phyloP scores from a whole-genome alignment of 2,113 vertebrate genomes.

The Heterochromis multidens region DNA sequence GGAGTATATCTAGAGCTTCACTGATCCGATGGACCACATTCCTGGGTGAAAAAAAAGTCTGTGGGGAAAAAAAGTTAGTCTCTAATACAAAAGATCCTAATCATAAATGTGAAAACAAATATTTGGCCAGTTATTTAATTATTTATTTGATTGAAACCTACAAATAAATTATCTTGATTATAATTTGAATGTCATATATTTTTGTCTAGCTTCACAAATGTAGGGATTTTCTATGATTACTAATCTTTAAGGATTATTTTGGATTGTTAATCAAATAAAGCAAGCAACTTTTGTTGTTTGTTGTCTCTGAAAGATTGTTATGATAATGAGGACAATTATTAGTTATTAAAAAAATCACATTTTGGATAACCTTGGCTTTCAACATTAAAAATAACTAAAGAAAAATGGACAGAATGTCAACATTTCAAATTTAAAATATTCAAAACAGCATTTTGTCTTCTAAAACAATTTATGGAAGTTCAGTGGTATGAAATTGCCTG shows the following conservation, averaged over 20 bases:
- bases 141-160: neutral
- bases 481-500: neutral
- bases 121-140: neutral
- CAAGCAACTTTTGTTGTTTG: accelerated
- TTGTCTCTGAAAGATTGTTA: neutral
- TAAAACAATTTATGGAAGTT: neutral
- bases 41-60: constrained; percentile 81
- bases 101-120: neutral
- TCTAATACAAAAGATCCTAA: neutral
- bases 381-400: neutral
- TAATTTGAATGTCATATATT: neutral
- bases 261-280: neutral
- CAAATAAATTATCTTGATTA: neutral
- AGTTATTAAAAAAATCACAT: neutral
- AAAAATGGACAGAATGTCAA: neutral
- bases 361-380: neutral
- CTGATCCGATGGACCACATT: constrained; percentile 79
- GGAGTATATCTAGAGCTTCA: constrained; percentile 86
- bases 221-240: accelerated
- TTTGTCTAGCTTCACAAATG: neutral
- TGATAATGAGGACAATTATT: neutral
- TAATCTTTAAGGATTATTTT: neutral
- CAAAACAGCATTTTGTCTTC: neutral
- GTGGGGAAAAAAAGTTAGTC: neutral
- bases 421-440: neutral